Percentiles rank a stretch among this genome's conserved stretches.
phyloP scores from a whole-genome alignment of 2,797 vertebrate genomes.

The Numenius phaeopus region DNA sequence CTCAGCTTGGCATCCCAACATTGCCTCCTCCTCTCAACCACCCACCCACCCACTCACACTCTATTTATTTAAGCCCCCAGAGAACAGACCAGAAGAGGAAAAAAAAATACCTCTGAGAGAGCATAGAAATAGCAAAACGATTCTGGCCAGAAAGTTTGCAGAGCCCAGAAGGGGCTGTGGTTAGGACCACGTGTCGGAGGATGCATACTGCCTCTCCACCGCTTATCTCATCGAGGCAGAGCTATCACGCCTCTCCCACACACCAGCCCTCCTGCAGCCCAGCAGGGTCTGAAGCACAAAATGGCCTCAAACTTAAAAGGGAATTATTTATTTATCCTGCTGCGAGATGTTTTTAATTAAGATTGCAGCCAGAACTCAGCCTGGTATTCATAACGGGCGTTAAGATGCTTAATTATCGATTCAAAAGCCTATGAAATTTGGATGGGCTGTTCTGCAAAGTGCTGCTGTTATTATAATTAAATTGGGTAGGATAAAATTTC shows the following conservation, averaged over 20 bases:
- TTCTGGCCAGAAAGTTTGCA: neutral
- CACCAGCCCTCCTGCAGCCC: conserved; percentile 35
- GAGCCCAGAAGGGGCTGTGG: neutral
- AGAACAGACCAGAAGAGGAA: neutral
- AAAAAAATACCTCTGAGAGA: neutral
- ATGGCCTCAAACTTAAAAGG: conserved; percentile 44
- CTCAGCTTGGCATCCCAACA: neutral
- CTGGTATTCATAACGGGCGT: fast-evolving
- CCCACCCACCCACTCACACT: neutral
- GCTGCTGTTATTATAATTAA: neutral
- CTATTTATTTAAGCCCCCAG: neutral
- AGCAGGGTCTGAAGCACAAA: conserved; percentile 9
- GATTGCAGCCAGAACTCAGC: conserved; percentile 20
- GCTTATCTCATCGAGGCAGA: conserved; percentile 20
- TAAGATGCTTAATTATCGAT: neutral
- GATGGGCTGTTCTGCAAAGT: conserved; percentile 19
- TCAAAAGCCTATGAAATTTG: neutral
- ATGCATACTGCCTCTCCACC: neutral
- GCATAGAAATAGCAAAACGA: fast-evolving
- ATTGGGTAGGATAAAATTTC: neutral
- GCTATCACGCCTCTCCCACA: conserved; percentile 31
- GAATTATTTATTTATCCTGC: conserved; percentile 67
- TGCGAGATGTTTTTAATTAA: conserved; percentile 30
- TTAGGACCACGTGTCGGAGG: neutral
- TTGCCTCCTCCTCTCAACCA: conserved; percentile 4